Conservation (phyloP, 2,113 vertebrate species). For the Columba livia region DNA sequence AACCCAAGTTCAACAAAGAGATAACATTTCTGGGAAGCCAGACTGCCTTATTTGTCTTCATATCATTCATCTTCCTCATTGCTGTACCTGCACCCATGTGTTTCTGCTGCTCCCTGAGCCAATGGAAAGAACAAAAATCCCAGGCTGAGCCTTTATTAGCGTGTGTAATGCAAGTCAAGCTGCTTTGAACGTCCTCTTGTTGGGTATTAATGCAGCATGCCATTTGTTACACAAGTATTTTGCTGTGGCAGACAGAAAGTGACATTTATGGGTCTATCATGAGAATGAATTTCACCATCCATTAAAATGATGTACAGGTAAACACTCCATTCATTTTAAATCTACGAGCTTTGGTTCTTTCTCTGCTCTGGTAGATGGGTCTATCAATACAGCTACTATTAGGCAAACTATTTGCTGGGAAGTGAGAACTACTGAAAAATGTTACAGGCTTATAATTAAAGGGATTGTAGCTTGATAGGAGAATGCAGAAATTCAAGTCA, state of each 20-base stretch:
- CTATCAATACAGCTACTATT: conserved; percentile 65
- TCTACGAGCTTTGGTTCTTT: conserved; percentile 64
- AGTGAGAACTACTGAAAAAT: conserved; percentile 38
- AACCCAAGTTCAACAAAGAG: conserved; percentile 23
- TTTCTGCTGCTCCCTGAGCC: conserved; percentile 28
- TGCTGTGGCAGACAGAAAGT: conserved; percentile 75
- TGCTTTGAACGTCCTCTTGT: conserved; percentile 56
- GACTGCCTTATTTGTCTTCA: background rate
- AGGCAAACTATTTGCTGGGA: conserved; percentile 47
- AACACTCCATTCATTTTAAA: conserved; percentile 79
- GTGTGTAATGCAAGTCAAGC: conserved; percentile 56
- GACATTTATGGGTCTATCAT: conserved; percentile 83
- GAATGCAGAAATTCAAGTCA: background rate
- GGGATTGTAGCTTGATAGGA: conserved; percentile 11
- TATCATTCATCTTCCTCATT: conserved; percentile 15
- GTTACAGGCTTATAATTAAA: conserved; percentile 49
- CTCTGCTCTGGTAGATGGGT: conserved; percentile 43
- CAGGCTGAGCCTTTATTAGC: conserved; percentile 45
- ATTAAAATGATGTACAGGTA: conserved; percentile 79
- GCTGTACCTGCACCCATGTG: conserved; percentile 25
- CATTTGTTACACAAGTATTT: conserved; percentile 72
- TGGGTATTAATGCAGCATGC: conserved; percentile 67
- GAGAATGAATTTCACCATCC: conserved; percentile 82
- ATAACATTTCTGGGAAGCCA: background rate
- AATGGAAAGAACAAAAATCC: conserved; percentile 44